Percentiles rank a stretch among this genome's conserved stretches.
Evolutionary conservation across 2,888 invertebrate species (phyloP).

Genomic region (Chymomyza amoena): DNA sequence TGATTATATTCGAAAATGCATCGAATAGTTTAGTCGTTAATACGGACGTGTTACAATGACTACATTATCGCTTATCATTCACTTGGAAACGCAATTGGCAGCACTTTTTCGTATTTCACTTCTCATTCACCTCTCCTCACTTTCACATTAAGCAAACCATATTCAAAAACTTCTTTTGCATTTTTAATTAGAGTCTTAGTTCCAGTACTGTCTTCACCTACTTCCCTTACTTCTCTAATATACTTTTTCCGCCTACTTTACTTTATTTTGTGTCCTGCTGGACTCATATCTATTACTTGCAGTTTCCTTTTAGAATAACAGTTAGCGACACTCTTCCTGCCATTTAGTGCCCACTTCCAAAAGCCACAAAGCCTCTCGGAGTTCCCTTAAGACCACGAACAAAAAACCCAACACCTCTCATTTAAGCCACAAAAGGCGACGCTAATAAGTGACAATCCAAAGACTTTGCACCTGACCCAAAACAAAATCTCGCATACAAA

Average conservation of each 20-base stretch:
- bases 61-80: no score
- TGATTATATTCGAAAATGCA: no score
- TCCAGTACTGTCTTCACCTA: not conserved
- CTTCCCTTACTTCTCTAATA: not conserved
- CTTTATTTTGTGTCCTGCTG: not conserved
- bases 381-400: not conserved
- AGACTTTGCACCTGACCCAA: not conserved
- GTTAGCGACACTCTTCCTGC: not conserved
- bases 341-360: not conserved
- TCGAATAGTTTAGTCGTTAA: no score
- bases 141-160: no score
- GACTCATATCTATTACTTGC: not conserved
- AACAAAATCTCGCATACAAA: not conserved
- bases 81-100: no score
- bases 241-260: not conserved
- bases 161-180: not conserved
- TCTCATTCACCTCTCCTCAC: no score
- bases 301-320: not conserved
- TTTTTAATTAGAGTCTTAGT: not conserved
- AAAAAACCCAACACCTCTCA: not conserved
- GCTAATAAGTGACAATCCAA: slow-evolving; percentile 47
- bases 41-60: no score
- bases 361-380: not conserved
- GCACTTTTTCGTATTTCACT: no score
- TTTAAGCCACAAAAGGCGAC: slow-evolving; percentile 2